Evolutionary conservation across 2,797 vertebrate genomes (phyloP), one percentile per base, ranked within the genome.

Genomic region (Jordanella pulchra): DNA sequence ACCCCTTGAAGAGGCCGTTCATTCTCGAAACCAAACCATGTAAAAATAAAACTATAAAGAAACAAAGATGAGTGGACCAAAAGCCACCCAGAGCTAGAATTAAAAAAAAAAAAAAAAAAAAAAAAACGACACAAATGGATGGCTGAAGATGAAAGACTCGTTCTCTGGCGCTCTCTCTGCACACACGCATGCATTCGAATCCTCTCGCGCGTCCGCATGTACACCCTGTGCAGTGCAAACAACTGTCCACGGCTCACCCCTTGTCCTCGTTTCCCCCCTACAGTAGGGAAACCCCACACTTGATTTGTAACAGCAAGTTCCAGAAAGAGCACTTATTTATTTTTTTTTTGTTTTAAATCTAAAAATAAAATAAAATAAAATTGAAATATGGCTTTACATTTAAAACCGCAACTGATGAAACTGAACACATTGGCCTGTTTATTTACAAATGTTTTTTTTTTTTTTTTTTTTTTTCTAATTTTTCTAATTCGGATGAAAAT

Each of bases 311-410:
- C 92, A 94, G 93, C 90, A 92, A 91, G 84, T 92, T 94, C 90
- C 93, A 94, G 89, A 95, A 95, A 94, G 94, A 94, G 94, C 94
- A 95, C 94, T 94, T 94, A 86, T 93, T 47, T 18, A n/a, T n/a
- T 54, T 53, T 75, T 65, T 68, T 28, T 67, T 60, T 14, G 11
- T 61, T 39, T 39, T 21, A 39, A 39, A 35, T 48, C 12, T 48
- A 30, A 60, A 51, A 72, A 58, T 65, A 75, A 32, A 77, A 77
- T 32, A 64, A 48, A 85, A 86, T n/a, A n/a, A 89, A 80, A 89
- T 89, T 89, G 89, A 93, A 93, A 93, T 94, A 94, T 95, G 94
- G 93, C 94, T 93, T 94, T 86, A 90, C 85, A 88, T 89, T 93
- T 91, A 92, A 93, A 94, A 93, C 88, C 76, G 87, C 90, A 92